A percentile compares a stretch with the other conserved stretches of the same genome.
These are phyloP conservation scores for Triplophysa bombifrons DNA, from an alignment of 2,797 vertebrate species.

Conservation along the genomic window DNA sequence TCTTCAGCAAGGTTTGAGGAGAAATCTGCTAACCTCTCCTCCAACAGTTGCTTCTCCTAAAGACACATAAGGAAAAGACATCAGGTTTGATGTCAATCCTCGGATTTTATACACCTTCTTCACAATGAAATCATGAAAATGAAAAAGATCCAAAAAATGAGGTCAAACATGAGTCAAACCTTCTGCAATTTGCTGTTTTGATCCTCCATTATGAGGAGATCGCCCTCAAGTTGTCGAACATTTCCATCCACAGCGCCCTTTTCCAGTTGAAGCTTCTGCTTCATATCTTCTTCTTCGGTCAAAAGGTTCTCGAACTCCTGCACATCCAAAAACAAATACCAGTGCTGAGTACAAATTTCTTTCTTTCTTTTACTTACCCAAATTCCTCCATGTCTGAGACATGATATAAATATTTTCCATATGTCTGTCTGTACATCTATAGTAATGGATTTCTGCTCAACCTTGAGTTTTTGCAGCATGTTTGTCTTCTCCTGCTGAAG, in stretches of 20 bases:
- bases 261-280: too few relatives aligned
- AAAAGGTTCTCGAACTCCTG: too few relatives aligned
- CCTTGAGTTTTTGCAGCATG: conserved; percentile 97
- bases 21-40: conserved; percentile 76
- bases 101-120: not conserved
- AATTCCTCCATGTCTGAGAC: too few relatives aligned
- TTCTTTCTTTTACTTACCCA: too few relatives aligned
- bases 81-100: not conserved
- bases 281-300: too few relatives aligned
- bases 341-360: too few relatives aligned
- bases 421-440: too few relatives aligned
- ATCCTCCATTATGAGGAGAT: conserved; percentile 92
- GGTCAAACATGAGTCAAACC: conserved; percentile 64
- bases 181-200: conserved; percentile 89
- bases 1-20: conserved; percentile 95
- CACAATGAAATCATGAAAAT: not conserved
- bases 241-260: conserved; percentile 93
- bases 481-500: conserved; percentile 92
- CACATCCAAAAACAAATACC: too few relatives aligned
- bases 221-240: conserved; percentile 92
- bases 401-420: too few relatives aligned
- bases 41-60: conserved; percentile 90
- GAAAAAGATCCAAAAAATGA: not conserved
- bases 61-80: not conserved
- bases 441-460: conserved; percentile 53